A percentile compares a stretch with the other conserved stretches of the same genome.
phyloP scores from a whole-genome alignment of 2,888 invertebrate species.

The Agrilus biguttatus region DNA sequence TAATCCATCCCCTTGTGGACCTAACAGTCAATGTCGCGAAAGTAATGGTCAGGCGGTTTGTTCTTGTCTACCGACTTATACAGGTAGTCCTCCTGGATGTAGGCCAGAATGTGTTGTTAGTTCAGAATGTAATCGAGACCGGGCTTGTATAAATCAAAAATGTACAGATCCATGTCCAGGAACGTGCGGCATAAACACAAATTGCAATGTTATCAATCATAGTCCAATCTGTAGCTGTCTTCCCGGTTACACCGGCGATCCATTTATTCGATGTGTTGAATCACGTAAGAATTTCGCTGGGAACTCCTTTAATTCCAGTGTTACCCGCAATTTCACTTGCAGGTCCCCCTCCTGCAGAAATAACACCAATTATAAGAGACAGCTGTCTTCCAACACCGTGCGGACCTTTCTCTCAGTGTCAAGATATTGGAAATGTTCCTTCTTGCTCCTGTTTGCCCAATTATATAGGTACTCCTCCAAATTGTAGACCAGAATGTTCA shows the following conservation, averaged over 20 bases:
- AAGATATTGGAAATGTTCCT: conserved; percentile 34
- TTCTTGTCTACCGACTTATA: conserved; percentile 54
- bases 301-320: neutral
- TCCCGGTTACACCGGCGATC: conserved; percentile 50
- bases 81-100: conserved; percentile 64
- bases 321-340: neutral
- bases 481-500: conserved; percentile 62
- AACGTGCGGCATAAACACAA: conserved; percentile 43
- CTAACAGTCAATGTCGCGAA: conserved; percentile 44
- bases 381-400: conserved; percentile 60
- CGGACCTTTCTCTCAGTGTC: conserved; percentile 47
- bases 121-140: conserved; percentile 51
- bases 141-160: conserved; percentile 57
- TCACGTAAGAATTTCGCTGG: conserved; percentile 22
- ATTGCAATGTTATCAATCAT: conserved; percentile 43
- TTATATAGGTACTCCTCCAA: conserved; percentile 58
- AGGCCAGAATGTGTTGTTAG: conserved; percentile 66
- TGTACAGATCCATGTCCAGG: conserved; percentile 60
- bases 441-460: conserved; percentile 50
- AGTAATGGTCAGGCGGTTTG: conserved; percentile 38
- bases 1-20: conserved; percentile 55
- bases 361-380: conserved; percentile 12
- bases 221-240: conserved; percentile 52
- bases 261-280: conserved; percentile 43
- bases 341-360: conserved; percentile 11